Conservation (phyloP, 2,888 invertebrate species). For the Syritta pipiens region DNA sequence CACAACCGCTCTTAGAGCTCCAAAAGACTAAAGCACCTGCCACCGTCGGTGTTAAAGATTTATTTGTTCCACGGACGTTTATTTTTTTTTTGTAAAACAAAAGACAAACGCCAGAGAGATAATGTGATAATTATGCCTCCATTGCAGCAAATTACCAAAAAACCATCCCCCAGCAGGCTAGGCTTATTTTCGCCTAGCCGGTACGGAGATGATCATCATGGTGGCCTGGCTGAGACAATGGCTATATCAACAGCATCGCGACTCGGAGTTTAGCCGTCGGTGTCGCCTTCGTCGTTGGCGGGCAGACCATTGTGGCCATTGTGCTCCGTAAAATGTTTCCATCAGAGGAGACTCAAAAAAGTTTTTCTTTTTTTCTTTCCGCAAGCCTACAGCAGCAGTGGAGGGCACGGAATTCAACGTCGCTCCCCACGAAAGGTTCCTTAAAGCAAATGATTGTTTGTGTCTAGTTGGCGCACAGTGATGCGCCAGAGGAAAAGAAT, state of each 20-base stretch:
- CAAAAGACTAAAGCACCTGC: conserved; percentile 58
- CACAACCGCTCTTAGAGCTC: neutral
- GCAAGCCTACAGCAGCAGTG: conserved; percentile 51
- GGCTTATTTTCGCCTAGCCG: conserved; percentile 21
- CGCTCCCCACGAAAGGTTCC: conserved; percentile 46
- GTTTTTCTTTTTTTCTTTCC: conserved; percentile 17
- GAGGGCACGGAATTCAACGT: conserved; percentile 18
- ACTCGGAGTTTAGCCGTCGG: neutral
- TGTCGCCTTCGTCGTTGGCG: conserved; percentile 19
- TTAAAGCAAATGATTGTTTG: conserved; percentile 24
- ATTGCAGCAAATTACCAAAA: conserved; percentile 71
- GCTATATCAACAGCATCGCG: conserved; percentile 51
- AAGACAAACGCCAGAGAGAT: conserved; percentile 67
- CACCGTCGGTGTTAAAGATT: conserved; percentile 42
- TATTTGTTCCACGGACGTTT: conserved; percentile 44
- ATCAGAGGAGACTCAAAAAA: conserved; percentile 37
- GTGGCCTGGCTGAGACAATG: conserved; percentile 42
- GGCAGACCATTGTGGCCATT: conserved; percentile 38
- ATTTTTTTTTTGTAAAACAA: conserved; percentile 34
- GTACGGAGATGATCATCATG: conserved; percentile 24
- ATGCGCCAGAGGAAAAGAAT: no score
- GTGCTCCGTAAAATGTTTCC: conserved; percentile 55
- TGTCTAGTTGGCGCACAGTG: no score
- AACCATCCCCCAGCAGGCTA: neutral
- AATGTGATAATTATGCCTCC: conserved; percentile 74